Evolutionary conservation across 2,888 invertebrate species (phyloP).

Genomic region (Brachypterus glaber): DNA sequence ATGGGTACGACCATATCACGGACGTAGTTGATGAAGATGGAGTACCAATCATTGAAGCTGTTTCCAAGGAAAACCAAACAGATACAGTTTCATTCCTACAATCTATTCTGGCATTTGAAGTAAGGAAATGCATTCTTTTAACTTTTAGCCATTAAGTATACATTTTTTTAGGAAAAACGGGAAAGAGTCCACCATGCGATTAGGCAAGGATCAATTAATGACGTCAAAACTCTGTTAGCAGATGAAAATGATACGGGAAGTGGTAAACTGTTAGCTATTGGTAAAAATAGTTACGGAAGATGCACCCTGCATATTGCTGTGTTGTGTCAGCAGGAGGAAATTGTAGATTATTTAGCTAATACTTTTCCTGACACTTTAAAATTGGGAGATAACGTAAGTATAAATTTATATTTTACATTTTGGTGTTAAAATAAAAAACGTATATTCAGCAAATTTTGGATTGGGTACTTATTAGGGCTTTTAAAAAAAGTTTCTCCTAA

Average conservation of each 20-base stretch:
- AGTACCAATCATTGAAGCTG: constrained; percentile 58
- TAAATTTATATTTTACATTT: not conserved
- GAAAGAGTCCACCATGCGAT: constrained; percentile 70
- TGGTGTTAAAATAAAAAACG: not conserved
- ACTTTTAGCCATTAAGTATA: not conserved
- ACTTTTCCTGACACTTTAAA: constrained; percentile 63
- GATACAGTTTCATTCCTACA: constrained; percentile 61
- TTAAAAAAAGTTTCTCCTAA: too few species aligned
- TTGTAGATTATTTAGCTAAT: constrained; percentile 67
- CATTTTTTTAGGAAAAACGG: constrained; percentile 55
- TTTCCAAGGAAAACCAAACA: constrained; percentile 55
- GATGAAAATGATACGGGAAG: constrained; percentile 45
- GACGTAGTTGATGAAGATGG: constrained; percentile 68
- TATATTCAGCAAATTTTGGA: too few species aligned
- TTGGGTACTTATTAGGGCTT: too few species aligned
- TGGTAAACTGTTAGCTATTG: constrained; percentile 47
- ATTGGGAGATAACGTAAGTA: constrained; percentile 75
- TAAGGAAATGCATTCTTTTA: constrained; percentile 32
- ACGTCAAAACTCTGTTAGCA: constrained; percentile 49
- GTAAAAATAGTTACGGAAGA: constrained; percentile 62
- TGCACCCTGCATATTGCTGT: constrained; percentile 81
- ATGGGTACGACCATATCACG: constrained; percentile 81
- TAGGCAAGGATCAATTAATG: constrained; percentile 51
- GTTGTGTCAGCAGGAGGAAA: constrained; percentile 69
- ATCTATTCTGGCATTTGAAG: constrained; percentile 67